These are phyloP conservation scores for Elymnias hypermnestra DNA, from an alignment of 1,140 invertebrate genomes.

Conservation along the genomic window DNA sequence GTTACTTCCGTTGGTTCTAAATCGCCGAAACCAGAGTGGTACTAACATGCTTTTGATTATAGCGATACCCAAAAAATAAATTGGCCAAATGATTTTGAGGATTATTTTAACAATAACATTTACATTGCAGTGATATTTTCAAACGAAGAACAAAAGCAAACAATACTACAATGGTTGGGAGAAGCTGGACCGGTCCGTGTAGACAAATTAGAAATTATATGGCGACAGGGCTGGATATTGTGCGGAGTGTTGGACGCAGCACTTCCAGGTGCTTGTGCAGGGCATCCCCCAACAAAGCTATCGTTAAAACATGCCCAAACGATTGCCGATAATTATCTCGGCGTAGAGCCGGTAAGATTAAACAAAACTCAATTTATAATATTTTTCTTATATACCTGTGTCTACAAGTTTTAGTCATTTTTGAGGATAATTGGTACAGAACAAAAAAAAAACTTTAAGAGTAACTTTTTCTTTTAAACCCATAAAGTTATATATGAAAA, in stretches of 20 bases:
- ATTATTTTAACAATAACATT: too few species aligned
- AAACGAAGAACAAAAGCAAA: slow-evolving; percentile 60
- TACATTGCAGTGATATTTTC: slow-evolving; percentile 67
- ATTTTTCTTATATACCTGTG: background rate
- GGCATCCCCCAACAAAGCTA: slow-evolving; percentile 70
- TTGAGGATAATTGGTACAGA: too few species aligned
- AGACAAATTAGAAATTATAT: slow-evolving; percentile 64
- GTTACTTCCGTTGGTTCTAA: slow-evolving; percentile 9
- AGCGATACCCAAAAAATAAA: too few species aligned
- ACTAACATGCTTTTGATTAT: too few species aligned
- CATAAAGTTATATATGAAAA: too few species aligned
- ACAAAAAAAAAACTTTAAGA: too few species aligned
- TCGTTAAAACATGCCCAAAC: slow-evolving; percentile 76
- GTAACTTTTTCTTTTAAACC: too few species aligned
- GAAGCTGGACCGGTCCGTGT: slow-evolving; percentile 52
- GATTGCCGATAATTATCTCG: slow-evolving; percentile 76
- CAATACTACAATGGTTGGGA: slow-evolving; percentile 64
- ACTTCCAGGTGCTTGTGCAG: slow-evolving; percentile 76
- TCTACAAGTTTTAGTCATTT: too few species aligned
- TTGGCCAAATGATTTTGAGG: too few species aligned
- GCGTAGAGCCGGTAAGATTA: slow-evolving; percentile 73
- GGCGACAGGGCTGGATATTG: slow-evolving; percentile 77
- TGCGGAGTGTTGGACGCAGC: slow-evolving; percentile 76
- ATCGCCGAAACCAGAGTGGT: background rate
- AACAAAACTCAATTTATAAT: too few species aligned